A percentile compares a stretch with the other conserved stretches of the same genome.
phyloP scores from a whole-genome alignment of 92 coral and sea anemone species.

The Epizoanthus illoricatus region DNA sequence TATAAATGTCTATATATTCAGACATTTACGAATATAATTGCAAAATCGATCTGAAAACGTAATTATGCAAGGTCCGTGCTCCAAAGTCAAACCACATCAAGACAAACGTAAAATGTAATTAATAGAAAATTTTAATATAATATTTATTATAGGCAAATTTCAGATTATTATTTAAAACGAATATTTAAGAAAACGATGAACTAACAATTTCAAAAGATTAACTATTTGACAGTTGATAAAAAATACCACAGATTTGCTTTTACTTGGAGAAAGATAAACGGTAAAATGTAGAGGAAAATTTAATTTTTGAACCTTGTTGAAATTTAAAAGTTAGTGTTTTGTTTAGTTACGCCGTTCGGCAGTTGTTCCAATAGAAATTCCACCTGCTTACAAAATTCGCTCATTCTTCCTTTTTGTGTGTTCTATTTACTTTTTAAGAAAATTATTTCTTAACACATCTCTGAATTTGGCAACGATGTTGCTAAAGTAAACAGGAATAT shows the following conservation, averaged over 20 bases:
- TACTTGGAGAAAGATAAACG: neutral
- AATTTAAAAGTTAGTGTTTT: neutral
- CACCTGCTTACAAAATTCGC: neutral
- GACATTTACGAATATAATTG: neutral
- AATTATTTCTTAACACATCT: neutral
- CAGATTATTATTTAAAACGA: constrained; percentile 10
- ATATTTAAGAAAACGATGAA: constrained; percentile 7
- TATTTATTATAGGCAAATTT: constrained; percentile 13
- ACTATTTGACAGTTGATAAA: neutral
- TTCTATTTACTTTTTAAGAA: neutral
- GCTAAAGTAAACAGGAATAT: neutral
- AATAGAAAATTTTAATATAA: neutral
- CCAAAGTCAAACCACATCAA: constrained; percentile 6
- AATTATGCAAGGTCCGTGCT: neutral
- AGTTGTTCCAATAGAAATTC: neutral
- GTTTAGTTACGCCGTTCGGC: neutral
- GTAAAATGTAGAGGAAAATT: neutral
- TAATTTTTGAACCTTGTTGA: neutral
- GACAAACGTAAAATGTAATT: neutral
- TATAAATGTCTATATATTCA: too few relatives aligned
- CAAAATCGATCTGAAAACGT: neutral
- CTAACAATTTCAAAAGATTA: neutral
- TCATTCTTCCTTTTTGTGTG: neutral
- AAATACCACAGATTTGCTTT: neutral
- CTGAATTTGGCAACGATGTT: neutral